Conservation (phyloP, 2,113 vertebrate species). For the Jacana jacana region DNA sequence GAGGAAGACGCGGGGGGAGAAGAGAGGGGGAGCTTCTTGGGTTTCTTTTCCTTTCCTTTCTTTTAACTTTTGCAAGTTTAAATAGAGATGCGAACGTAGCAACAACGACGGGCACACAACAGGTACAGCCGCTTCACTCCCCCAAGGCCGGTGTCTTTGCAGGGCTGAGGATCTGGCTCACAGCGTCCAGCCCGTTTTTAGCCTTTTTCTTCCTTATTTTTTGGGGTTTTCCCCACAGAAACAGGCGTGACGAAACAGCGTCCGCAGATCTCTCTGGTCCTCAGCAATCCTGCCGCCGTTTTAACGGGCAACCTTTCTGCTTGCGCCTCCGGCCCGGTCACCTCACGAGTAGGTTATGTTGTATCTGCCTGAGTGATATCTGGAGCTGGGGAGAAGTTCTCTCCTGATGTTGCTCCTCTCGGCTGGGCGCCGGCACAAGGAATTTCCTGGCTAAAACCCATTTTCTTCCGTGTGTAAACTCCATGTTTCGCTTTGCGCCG, state of each 20-base stretch:
- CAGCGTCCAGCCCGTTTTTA: slow-evolving; percentile 46
- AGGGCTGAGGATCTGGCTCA: slow-evolving; percentile 5
- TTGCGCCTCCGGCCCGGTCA: not conserved
- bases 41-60: too few relatives aligned
- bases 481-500: not conserved
- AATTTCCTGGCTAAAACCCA: not conserved
- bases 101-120: not conserved
- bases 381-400: not conserved
- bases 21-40: not conserved
- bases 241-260: slow-evolving; percentile 1
- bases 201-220: not conserved
- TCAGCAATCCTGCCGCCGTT: not conserved
- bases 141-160: not conserved
- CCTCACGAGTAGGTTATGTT: slow-evolving; percentile 1
- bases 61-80: slow-evolving; percentile 45
- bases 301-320: slow-evolving; percentile 32
- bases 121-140: not conserved
- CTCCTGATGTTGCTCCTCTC: not conserved
- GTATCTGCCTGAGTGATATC: not conserved
- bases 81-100: slow-evolving; percentile 41
- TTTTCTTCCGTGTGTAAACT: not conserved
- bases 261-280: slow-evolving; percentile 39
- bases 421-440: not conserved
- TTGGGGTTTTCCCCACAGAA: not conserved
- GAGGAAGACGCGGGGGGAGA: too few relatives aligned